Base-by-base conservation (phyloP, 2,888 invertebrate genomes). In the Mystacides longicornis region DNA sequence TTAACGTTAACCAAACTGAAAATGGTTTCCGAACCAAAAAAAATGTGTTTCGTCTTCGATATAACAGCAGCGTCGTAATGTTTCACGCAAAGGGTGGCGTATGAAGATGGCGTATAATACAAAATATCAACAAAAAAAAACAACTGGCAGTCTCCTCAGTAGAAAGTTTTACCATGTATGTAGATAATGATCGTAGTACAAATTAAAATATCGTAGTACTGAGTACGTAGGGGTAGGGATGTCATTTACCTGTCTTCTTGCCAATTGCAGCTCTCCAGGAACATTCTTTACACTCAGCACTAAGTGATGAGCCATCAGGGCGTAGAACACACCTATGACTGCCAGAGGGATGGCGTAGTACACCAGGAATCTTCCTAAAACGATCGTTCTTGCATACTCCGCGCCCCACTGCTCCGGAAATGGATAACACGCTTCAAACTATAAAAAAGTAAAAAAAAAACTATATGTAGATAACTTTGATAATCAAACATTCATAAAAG, bases 321-420 rank as follows among this genome's bases (percentile, higher is more conserved):
- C 78, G 76, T 96, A 95, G 77, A 94, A 95, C 52, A 86, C 75
- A 0, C 86, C 86, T 64, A 95, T 94, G 58, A 93, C 82, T 16
- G 82, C 72, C 63, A 95, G 73, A 0, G 95, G 95, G 42, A 94
- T 74, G 3, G 89, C 82, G 71, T 95, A 95, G 75, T 92, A 93
- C 52, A 93, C 78, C 53, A 93, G 73, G 65, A 85, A 85, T 52
- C 81, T 74, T 60, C 80, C 69, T 63, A 87, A 69, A 16, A 89
- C 81, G 70, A 87, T 80, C 33, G 73, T 71, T 52, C 80, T 79
- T 1, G 86, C 82, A 68, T 86, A 89, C 60, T 71, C 72, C 14
- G 73, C 69, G 0, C 86, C 86, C 79, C 85, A 85, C 60, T 83
- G 79, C 31, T 77, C 74, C 0, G 88, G 87, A 68, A 83, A 90